Evolutionary conservation across 2,888 invertebrate genomes (phyloP), one percentile per base, ranked within the genome.

Genomic region (Macrostomum cliftonense): DNA sequence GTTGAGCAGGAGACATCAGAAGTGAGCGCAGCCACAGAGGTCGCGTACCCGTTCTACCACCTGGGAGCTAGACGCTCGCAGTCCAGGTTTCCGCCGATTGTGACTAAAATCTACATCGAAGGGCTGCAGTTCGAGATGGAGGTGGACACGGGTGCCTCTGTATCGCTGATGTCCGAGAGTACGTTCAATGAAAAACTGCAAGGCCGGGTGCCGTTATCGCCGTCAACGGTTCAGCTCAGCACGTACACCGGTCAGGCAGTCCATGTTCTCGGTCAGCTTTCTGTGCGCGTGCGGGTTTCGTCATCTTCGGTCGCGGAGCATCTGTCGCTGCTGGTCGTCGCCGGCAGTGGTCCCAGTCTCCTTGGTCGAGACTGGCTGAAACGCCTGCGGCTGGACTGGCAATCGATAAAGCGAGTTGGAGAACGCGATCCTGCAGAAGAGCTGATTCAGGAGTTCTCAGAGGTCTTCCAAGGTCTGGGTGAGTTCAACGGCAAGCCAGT

Each of bases 311-410:
- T 9, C 28, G 28, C 4, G 28, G 28, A 28, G 9, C 28, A 28
- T 4, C 21, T 43, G 21, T 37, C 44, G 14, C 21, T 16, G 17
- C 21, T 17, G 16, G 44, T 43, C 9, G 44, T 43, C 14, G 20
- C 17, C 14, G 44, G 44, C 9, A 5, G 14, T 28, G 44, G 44
- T 43, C 47, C 47, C 7, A 14, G 19, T 9, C 47, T 47, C n/a
- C 36, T 47, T 43, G 47, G 47, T 13, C 47, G 47, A 13, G 47
- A 47, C 36, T 47, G 47, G 47, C 19, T 47, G 16, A 5, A 46
- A 2, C n/a, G 13, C 14, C 44, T 47, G 16, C 19, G 19, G 19
- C 47, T 45, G 14, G 16, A 47, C 19, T 47, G 47, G 47, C 13
- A 14, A 46, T 17, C n/a, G 5, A 43, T 14, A 7, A 19, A 13